Base-by-base conservation (phyloP, 1,140 invertebrate species). In the Lordiphosa stackelbergi region DNA sequence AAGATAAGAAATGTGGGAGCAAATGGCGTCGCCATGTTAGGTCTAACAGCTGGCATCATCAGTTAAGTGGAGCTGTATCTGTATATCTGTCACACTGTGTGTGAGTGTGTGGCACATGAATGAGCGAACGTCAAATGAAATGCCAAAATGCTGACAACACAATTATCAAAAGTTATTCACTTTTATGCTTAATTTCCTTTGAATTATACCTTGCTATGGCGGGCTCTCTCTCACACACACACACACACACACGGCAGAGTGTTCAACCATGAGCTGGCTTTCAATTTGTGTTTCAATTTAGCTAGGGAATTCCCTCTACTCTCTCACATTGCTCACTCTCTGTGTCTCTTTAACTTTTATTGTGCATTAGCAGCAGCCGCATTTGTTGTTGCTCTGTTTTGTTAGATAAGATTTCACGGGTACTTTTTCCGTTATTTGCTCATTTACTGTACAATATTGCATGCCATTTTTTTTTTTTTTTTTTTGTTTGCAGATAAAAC, bases 171-270 rank as follows among this genome's bases (percentile, higher is more conserved):
- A 81, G 66, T 81, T 79, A 74, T 81, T 68, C 75, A 81, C 68
- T 81, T 81, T 81, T 69, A 81, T 83, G 77, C 66, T 81, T 75
- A 81, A 81, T 81, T 81, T 81, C 68, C 71, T 65, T 75, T 81
- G 59, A 71, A 81, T 71, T 68, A 56, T 48, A 63, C 41, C 43
- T 40, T 19, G 19, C 19, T 19, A 1, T 19, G 19, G 19, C 19
- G 19, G 2, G 19, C 46, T 34, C 46, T 13, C 22, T 11, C 37
- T 19, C 37, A 34, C 16, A 7, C 12, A 28, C 41, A 24, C 22
- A 28, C 28, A 34, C 16, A 7, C 12, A 28, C 19, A 3, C 2
- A 46, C 42, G n/a, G 28, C 34, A 19, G 16, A 10, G 35, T 53
- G 51, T 66, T 66, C 53, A 66, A 58, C 51, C 47, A 19, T 10